phyloP scores from a whole-genome alignment of 2,113 vertebrate genomes.

The Pungitius pungitius region DNA sequence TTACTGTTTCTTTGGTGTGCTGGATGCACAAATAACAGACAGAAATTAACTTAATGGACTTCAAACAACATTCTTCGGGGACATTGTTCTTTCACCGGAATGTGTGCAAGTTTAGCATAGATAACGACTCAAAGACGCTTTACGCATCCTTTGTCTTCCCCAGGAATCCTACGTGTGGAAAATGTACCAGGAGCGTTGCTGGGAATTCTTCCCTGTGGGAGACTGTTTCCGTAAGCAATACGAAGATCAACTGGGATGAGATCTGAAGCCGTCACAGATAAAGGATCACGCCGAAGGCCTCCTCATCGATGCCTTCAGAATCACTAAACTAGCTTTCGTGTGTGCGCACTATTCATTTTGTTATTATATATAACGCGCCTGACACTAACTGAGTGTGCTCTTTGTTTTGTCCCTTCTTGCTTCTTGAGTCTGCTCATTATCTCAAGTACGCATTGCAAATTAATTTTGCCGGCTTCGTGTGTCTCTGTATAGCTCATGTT shows the following conservation, averaged over 20 bases:
- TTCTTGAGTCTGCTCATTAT: conserved; percentile 22
- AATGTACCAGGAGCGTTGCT: conserved; percentile 84
- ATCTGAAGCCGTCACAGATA: conserved; percentile 43
- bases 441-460: conserved; percentile 17
- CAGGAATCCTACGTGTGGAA: conserved; percentile 84
- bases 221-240: conserved; percentile 84
- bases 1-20: not conserved
- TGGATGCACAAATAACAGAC: not conserved
- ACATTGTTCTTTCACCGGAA: not conserved
- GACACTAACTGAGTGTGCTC: not conserved
- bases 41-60: not conserved
- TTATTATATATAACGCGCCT: no score
- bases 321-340: conserved; percentile 35
- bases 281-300: conserved; percentile 27
- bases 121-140: conserved; percentile 32
- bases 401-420: conserved; percentile 11
- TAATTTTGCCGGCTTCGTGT: conserved; percentile 12
- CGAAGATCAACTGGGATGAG: conserved; percentile 79
- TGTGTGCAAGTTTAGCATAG: not conserved
- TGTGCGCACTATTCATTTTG: conserved; percentile 31
- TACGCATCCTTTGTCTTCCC: conserved; percentile 43
- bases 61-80: not conserved
- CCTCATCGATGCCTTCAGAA: conserved; percentile 34
- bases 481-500: conserved; percentile 37
- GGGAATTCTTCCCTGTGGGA: conserved; percentile 84